Evolutionary conservation across 2,888 invertebrate genomes (phyloP), one percentile per base, ranked within the genome.

Genomic region (Xanthia icteritia): DNA sequence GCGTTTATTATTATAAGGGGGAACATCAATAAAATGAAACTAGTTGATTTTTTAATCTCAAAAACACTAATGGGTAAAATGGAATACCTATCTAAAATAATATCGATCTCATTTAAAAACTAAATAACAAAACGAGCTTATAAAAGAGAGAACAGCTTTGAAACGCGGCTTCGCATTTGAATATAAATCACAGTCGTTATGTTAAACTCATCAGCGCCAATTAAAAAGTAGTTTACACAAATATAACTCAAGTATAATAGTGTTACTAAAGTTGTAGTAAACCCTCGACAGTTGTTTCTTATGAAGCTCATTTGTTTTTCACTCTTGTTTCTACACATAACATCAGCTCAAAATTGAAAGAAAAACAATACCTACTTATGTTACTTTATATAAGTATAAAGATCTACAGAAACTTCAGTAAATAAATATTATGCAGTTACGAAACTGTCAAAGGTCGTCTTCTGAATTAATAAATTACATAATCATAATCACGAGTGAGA

Each of bases 111-210:
- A 60, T 64, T 71, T 61, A 66, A 66, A 69, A 76, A 51, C 63
- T 27, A 36, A 54, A 17, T 61, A 79, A 31, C 13, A 42, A 79
- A 82, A 65, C 64, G 68, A 77, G 39, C 48, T 54, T 63, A 13
- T 82, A 70, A 58, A 45, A 73, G 63, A 63, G 56, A 70, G 48
- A 74, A 72, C 65, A 60, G 78, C 68, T 81, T 78, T 79, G 51
- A 73, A 63, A 72, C 61, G 20, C 23, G 20, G 39, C 69, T 66
- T 71, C 20, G 66, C 54, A 71, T 73, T 77, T 77, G 54, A 81
- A 76, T 68, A 83, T 83, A 83, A 83, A 83, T 81, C 64, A 69
- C 72, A 65, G 82, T 64, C 67, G 70, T 67, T 67, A 78, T 70
- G 66, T 61, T 78, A 76, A 79, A 76, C 64, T 68, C 83, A 66